phyloP scores from a whole-genome alignment of 1,140 invertebrate species.

The Heliothis virescens region DNA sequence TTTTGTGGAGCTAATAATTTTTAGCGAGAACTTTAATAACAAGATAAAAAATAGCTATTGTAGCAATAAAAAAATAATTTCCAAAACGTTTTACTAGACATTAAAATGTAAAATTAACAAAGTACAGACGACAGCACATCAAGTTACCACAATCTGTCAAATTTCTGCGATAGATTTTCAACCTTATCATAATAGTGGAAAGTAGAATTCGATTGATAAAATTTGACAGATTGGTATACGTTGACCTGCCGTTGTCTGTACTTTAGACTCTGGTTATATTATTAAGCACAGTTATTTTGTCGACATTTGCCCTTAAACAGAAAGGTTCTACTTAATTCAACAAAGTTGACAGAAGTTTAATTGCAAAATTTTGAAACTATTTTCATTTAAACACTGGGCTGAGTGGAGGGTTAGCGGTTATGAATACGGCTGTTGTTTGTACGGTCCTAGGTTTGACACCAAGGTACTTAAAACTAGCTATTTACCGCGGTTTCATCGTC shows the following conservation, averaged over 20 bases:
- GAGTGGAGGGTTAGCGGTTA: background rate
- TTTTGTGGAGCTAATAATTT: background rate
- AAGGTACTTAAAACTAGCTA: too few relatives aligned
- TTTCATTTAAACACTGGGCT: constrained; percentile 11
- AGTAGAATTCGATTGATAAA: too few relatives aligned
- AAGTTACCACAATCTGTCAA: too few relatives aligned
- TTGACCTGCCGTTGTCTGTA: too few relatives aligned
- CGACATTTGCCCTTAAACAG: constrained; percentile 12
- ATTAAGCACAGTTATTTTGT: constrained; percentile 12
- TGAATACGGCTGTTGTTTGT: too few relatives aligned
- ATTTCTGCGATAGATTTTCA: too few relatives aligned
- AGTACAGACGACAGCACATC: too few relatives aligned
- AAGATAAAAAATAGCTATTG: too few relatives aligned
- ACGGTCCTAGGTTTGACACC: too few relatives aligned
- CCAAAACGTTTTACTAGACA: background rate
- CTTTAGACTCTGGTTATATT: constrained; percentile 6
- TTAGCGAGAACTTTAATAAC: background rate
- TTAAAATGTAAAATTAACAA: background rate
- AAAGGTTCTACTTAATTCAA: constrained; percentile 13
- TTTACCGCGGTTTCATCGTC: too few relatives aligned
- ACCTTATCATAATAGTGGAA: too few relatives aligned
- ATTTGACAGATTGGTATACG: too few relatives aligned
- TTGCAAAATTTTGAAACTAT: constrained; percentile 16
- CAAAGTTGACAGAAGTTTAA: constrained; percentile 29
- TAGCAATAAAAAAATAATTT: background rate